Evolutionary conservation across 1,140 invertebrate genomes (phyloP), one percentile per base, ranked within the genome.

Genomic region (Agraylea sexmaculata): DNA sequence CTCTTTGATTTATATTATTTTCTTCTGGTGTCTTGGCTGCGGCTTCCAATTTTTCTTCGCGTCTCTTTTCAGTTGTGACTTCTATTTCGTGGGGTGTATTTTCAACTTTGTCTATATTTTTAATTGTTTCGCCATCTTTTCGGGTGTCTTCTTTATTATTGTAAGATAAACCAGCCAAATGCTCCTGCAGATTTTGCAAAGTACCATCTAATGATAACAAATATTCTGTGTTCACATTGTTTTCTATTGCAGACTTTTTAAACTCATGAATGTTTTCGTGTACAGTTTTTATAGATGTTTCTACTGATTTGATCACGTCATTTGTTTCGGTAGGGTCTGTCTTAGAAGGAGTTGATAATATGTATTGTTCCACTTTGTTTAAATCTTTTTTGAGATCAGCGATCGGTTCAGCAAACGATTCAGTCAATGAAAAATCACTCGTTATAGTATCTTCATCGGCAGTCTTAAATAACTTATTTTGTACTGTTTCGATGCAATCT

Each of bases 381-480:
- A 20, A 11, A 22, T 37, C 33, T 19, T 12, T 36, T 8, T 43
- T 34, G 11, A 47, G 19, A 28, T 43, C 41, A 4, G 35, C 4
- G 4, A 47, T 42, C 6, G 40, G 35, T 25, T 35, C 20, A 39
- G 31, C 39, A 36, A 27, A 41, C 2, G 42, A 35, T 37, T 44
- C 46, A 3, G 27, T 22, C 4, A 40, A 19, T 1, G 40, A 40
- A 25, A 23, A 15, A 8, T 50, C 49, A 18, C 22, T 4, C 11
- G 47, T 38, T 15, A 43, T 13, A 8, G 42, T 42, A 17, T 45
- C 37, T 28, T 41, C 44, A 13, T 40, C 20, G 8, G 19, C 30
- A 1, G 36, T 18, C 22, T 53, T 41, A 1, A 41, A 20, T 13
- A 45, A 20, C 18, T 52, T 36, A 39, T 51, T 42, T 42, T 52